A percentile compares a stretch with the other conserved stretches of the same genome.
Conservation (phyloP, 2,113 vertebrate genomes). For the Anseranas semipalmata region DNA sequence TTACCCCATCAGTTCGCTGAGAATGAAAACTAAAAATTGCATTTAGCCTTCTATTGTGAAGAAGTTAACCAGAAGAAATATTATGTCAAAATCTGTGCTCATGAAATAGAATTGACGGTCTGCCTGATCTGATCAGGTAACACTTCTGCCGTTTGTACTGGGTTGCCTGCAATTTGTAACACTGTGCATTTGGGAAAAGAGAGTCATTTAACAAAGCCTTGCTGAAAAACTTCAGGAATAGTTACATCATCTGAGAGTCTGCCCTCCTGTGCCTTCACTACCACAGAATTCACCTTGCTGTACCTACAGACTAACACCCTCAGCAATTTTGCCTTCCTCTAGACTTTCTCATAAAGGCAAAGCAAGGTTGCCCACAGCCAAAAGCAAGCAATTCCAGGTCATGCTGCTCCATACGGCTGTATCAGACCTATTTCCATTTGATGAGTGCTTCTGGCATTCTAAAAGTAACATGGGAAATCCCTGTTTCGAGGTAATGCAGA, state of each 20-base stretch:
- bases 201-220: neutral
- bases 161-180: neutral
- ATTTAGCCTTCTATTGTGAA: neutral
- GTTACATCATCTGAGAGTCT: neutral
- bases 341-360: neutral
- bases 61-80: neutral
- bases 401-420: neutral
- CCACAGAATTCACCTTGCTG: neutral
- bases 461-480: slow-evolving; percentile 44
- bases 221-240: neutral
- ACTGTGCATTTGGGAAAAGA: neutral
- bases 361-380: neutral
- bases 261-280: neutral
- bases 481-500: slow-evolving; percentile 46
- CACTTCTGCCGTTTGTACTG: neutral
- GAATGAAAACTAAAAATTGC: neutral
- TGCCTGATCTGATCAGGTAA: neutral
- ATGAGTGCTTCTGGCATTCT: slow-evolving; percentile 24
- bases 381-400: slow-evolving; percentile 26
- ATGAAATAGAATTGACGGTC: neutral
- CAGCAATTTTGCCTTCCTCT: neutral
- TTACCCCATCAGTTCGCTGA: neutral
- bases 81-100: neutral
- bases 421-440: slow-evolving; percentile 22
- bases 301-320: neutral